These are phyloP conservation scores for Paramisgurnus dabryanus DNA, from an alignment of 2,113 vertebrate species.

Conservation along the genomic window DNA sequence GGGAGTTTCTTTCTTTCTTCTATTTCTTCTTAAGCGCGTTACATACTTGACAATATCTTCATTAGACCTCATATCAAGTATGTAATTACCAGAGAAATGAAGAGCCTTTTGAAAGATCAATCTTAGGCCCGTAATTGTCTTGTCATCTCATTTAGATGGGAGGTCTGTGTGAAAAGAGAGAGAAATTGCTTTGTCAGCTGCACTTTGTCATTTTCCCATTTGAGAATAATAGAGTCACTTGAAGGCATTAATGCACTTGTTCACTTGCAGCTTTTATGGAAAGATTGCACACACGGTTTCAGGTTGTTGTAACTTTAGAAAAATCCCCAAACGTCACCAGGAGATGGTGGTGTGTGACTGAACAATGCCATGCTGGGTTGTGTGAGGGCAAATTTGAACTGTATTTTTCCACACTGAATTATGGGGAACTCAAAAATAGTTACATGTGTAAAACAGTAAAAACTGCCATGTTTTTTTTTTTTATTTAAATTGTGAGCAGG, in stretches of 20 bases:
- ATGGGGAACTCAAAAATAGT: not conserved
- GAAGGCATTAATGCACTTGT: constrained; percentile 44
- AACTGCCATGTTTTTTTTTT: too few species aligned
- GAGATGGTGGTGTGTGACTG: constrained; percentile 51
- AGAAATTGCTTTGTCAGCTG: constrained; percentile 50
- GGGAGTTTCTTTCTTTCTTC: not conserved
- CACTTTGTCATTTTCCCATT: constrained; percentile 52
- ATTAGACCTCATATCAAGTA: constrained; percentile 44
- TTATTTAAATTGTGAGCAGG: too few species aligned
- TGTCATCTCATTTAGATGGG: constrained; percentile 44
- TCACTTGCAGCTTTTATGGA: not conserved
- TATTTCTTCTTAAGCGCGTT: constrained; percentile 17
- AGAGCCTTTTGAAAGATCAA: constrained; percentile 43
- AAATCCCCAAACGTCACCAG: constrained; percentile 26
- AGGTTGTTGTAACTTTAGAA: not conserved
- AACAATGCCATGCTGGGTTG: not conserved
- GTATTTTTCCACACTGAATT: constrained; percentile 8
- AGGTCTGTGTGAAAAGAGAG: constrained; percentile 29
- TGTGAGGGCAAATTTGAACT: not conserved
- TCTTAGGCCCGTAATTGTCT: constrained; percentile 49
- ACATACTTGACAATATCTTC: constrained; percentile 42
- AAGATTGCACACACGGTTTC: constrained; percentile 2
- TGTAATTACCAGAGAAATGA: constrained; percentile 42
- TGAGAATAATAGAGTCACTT: constrained; percentile 49
- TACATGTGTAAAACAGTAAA: not conserved